Evolutionary conservation across 2,797 vertebrate species (phyloP).

Genomic region (Muscicapa comitata): DNA sequence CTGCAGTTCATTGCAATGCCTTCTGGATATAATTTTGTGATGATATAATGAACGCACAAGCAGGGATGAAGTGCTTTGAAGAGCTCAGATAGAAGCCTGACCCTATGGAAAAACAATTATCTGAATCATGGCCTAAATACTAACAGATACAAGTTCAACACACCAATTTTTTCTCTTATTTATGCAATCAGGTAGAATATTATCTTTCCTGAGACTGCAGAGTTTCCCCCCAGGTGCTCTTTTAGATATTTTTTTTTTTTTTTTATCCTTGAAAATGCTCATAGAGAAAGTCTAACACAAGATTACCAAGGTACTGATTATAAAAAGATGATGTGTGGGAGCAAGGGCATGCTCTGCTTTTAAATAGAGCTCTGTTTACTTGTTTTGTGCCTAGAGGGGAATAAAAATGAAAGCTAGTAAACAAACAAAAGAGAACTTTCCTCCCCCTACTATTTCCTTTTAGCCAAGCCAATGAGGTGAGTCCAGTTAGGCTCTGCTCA

Average conservation of each 20-base stretch:
- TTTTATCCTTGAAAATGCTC: neutral
- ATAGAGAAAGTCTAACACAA: neutral
- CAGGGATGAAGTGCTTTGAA: neutral
- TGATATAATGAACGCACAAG: neutral
- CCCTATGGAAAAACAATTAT: slow-evolving; percentile 22
- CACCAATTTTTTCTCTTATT: slow-evolving; percentile 21
- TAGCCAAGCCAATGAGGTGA: neutral
- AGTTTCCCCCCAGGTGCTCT: neutral
- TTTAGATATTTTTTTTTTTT: neutral
- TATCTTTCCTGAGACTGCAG: neutral
- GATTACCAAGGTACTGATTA: neutral
- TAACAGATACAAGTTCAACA: slow-evolving; percentile 3
- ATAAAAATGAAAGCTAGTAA: slow-evolving; percentile 28
- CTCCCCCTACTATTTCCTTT: neutral
- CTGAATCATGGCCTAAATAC: slow-evolving; percentile 18
- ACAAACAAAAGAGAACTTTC: neutral
- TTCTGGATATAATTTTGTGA: neutral
- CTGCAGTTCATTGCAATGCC: neutral
- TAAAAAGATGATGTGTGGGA: neutral
- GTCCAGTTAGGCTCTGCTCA: neutral
- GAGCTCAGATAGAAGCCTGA: neutral
- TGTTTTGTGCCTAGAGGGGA: neutral
- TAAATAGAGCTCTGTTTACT: neutral
- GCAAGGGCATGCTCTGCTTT: neutral
- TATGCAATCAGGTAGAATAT: slow-evolving; percentile 50